A percentile compares a stretch with the other conserved stretches of the same genome.
These are phyloP conservation scores for Isaurus tuberculatus DNA, from an alignment of 92 coral and sea anemone genomes.

Conservation along the genomic window DNA sequence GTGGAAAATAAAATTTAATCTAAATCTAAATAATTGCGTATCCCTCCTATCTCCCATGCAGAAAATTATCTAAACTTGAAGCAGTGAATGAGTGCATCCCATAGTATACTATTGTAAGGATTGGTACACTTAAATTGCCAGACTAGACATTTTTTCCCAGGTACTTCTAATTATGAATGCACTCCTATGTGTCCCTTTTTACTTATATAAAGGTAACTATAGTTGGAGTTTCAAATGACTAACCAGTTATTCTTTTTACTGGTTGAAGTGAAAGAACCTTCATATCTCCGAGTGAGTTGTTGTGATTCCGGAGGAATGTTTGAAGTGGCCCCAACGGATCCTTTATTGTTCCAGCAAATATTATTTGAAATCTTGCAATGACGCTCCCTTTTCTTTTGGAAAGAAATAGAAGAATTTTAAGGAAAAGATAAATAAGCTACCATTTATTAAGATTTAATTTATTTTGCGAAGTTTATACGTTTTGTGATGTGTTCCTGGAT, in stretches of 20 bases:
- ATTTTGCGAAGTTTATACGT: too few species aligned
- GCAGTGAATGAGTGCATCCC: background rate
- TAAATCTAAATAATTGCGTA: too few species aligned
- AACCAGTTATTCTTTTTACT: background rate
- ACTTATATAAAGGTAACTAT: background rate
- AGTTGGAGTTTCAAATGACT: background rate
- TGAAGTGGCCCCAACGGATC: background rate
- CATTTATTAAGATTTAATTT: background rate
- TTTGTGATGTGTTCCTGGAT: too few species aligned
- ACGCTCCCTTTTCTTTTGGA: slow-evolving; percentile 13
- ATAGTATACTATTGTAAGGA: background rate
- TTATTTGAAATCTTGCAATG: slow-evolving; percentile 3
- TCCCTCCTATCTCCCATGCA: background rate
- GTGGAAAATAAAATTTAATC: too few species aligned
- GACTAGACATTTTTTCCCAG: background rate
- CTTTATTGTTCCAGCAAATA: background rate
- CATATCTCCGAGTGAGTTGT: background rate
- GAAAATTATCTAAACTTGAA: background rate
- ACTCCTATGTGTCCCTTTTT: background rate
- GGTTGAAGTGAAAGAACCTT: background rate
- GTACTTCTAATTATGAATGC: background rate
- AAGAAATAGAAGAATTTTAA: too few species aligned
- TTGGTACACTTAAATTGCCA: background rate
- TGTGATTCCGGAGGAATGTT: background rate
- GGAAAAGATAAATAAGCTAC: too few species aligned